phyloP scores from a whole-genome alignment of 1,140 invertebrate genomes.

The Microplitis mediator region DNA sequence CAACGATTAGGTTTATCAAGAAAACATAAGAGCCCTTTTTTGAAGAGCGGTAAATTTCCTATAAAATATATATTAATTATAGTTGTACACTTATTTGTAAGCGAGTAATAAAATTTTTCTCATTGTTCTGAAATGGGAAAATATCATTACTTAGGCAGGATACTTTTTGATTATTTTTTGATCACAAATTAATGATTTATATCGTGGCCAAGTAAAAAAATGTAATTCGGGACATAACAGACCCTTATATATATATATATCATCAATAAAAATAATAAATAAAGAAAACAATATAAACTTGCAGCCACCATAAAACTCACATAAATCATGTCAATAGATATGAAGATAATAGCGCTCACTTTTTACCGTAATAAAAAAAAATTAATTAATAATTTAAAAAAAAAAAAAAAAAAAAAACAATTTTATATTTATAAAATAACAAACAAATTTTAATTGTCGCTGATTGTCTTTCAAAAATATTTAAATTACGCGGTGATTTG shows the following conservation, averaged over 20 bases:
- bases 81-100: too few relatives aligned
- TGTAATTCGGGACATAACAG: not conserved
- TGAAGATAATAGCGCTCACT: constrained; percentile 34
- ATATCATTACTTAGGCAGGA: too few relatives aligned
- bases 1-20: too few relatives aligned
- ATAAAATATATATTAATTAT: too few relatives aligned
- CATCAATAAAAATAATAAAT: too few relatives aligned
- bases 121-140: too few relatives aligned
- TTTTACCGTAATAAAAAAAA: constrained; percentile 24
- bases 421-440: not conserved
- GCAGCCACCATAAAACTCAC: constrained; percentile 4
- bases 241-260: too few relatives aligned
- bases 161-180: too few relatives aligned
- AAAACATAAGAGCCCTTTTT: too few relatives aligned
- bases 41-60: too few relatives aligned
- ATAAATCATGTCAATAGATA: constrained; percentile 35
- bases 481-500: not conserved
- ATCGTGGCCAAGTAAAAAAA: not conserved
- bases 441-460: not conserved
- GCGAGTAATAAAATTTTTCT: too few relatives aligned
- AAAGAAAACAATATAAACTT: not conserved
- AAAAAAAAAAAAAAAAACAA: not conserved
- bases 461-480: not conserved
- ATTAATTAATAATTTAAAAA: not conserved
- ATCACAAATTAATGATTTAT: too few relatives aligned